Conservation (phyloP, 2,797 vertebrate genomes). For the Enteromius trimaculatus region DNA sequence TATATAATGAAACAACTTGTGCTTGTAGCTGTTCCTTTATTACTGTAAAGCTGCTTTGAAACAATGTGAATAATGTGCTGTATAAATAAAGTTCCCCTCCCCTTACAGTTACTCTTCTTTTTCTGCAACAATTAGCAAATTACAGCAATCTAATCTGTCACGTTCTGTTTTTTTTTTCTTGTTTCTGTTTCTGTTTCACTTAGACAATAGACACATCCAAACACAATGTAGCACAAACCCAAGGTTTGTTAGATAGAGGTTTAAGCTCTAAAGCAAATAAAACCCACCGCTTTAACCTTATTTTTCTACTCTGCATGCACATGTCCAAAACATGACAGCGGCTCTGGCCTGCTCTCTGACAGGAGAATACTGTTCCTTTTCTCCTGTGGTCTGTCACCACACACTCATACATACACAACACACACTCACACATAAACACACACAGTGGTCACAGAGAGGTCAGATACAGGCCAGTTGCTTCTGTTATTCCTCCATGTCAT, state of each 20-base stretch:
- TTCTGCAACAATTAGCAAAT: no score
- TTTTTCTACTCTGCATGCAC: conserved; percentile 17
- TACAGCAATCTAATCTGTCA: no score
- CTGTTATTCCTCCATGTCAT: conserved; percentile 48
- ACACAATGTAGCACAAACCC: conserved; percentile 7
- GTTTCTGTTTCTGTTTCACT: neutral
- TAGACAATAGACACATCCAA: neutral
- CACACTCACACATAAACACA: conserved; percentile 23
- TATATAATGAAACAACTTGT: no score
- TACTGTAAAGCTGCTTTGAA: no score
- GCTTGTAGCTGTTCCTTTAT: no score
- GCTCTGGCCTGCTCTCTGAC: conserved; percentile 14
- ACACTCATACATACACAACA: conserved; percentile 23
- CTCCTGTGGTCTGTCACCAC: conserved; percentile 1
- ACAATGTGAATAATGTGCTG: no score
- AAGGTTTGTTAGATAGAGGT: neutral
- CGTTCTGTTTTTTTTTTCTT: no score
- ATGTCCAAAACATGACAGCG: conserved; percentile 6
- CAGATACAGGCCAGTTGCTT: conserved; percentile 30
- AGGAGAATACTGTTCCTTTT: conserved; percentile 22
- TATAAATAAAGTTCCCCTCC: no score
- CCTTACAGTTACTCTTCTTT: no score
- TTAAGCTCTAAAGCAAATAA: conserved; percentile 5
- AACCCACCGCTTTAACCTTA: neutral
- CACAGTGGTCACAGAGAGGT: conserved; percentile 43